phyloP scores from a whole-genome alignment of 1,140 invertebrate species.

The Schlechtendalia chinensis region DNA sequence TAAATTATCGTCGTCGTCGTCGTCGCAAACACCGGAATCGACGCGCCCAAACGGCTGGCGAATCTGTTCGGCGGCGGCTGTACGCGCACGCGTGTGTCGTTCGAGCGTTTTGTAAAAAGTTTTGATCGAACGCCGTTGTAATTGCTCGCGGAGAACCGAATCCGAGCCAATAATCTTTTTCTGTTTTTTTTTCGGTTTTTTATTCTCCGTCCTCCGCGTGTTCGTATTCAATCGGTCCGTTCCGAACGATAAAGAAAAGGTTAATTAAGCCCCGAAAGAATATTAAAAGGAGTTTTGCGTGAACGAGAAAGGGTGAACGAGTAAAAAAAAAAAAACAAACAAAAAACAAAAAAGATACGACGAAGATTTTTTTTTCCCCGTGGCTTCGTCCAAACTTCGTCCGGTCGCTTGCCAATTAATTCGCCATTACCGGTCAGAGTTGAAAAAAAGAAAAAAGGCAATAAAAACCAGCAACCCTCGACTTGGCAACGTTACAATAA shows the following conservation, averaged over 20 bases:
- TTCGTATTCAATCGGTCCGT: slow-evolving; percentile 27
- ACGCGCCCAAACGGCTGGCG: slow-evolving; percentile 31
- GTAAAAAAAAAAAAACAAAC: slow-evolving; percentile 44
- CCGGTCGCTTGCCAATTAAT: slow-evolving; percentile 48
- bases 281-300: slow-evolving; percentile 49
- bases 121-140: slow-evolving; percentile 44
- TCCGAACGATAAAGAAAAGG: slow-evolving; percentile 45
- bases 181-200: slow-evolving; percentile 20
- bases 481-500: slow-evolving; percentile 49
- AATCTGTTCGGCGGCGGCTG: neutral
- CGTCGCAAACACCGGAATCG: slow-evolving; percentile 18
- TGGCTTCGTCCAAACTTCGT: slow-evolving; percentile 15
- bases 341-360: too few species aligned
- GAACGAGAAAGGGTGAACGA: slow-evolving; percentile 46
- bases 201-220: neutral
- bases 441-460: slow-evolving; percentile 43
- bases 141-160: slow-evolving; percentile 36
- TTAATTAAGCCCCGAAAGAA: slow-evolving; percentile 43
- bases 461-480: slow-evolving; percentile 47
- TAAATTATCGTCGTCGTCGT: too few species aligned
- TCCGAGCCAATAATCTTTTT: slow-evolving; percentile 42
- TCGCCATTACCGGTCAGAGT: slow-evolving; percentile 43
- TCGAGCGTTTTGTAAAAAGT: slow-evolving; percentile 25
- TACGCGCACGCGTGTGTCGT: neutral
- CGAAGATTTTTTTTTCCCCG: slow-evolving; percentile 5